Evolutionary conservation across 1,140 invertebrate species (phyloP), one percentile per base, ranked within the genome.

Genomic region (Probaryconus sp.): DNA sequence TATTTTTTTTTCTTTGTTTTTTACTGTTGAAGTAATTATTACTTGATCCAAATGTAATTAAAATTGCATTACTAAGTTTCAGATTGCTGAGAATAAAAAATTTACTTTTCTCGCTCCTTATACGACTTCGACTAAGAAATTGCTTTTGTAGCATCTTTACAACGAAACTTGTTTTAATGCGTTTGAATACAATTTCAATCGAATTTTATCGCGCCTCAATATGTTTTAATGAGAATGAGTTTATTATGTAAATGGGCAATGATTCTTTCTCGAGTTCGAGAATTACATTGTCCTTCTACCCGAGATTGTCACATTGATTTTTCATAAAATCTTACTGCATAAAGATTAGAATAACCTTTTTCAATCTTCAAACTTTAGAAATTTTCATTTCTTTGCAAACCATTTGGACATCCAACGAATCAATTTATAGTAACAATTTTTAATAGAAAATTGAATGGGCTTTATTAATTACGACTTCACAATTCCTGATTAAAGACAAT

Each of bases 151-250:
- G 61, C 47, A 43, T 55, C 40, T 47, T 43, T 47, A 38, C 48
- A 47, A 47, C 40, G 31, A 65, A 56, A 67, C 63, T 67, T 67
- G 42, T 48, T 67, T 67, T 56, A 67, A 67, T 64, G 58, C 45
- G 38, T 53, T 64, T 50, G 26, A 64, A 64, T 56, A 24, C 50
- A 67, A 43, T 67, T 67, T 56, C 43, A 42, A 67, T 56, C 28
- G 35, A 67, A 56, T 50, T 65, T 56, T 26, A 50, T 58, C 43
- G 28, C 21, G 51, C 40, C 56, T 48, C 51, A 50, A 67, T 67
- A 56, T 42, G 63, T 50, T 65, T 56, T 67, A 67, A 67, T 67
- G 35, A 28, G n/a, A 67, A 37, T 47, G 21, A 11, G 21, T 45
- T 65, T 53, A 26, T 65, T 30, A 65, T 63, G 48, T 38, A 47